phyloP scores from a whole-genome alignment of 35 echinoderm and acorn worm genomes.

The Chiridota heheva region DNA sequence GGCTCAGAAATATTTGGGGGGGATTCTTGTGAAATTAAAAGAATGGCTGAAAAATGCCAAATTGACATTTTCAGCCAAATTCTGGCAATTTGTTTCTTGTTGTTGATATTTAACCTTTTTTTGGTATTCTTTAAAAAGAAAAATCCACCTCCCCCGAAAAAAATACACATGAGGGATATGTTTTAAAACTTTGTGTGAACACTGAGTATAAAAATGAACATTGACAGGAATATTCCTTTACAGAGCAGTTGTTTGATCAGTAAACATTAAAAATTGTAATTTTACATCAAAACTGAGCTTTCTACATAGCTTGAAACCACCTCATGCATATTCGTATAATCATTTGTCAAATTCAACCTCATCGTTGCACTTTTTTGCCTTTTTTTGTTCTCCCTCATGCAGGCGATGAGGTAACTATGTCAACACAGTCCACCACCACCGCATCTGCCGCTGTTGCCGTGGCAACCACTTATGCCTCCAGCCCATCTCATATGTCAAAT shows the following conservation, averaged over 20 bases:
- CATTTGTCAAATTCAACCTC: not conserved
- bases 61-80: too few relatives aligned
- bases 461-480: too few relatives aligned
- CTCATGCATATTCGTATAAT: not conserved
- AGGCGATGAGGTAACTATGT: constrained; percentile 42
- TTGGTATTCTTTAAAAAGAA: too few relatives aligned
- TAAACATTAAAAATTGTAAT: not conserved
- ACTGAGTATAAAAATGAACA: not conserved
- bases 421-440: constrained; percentile 21
- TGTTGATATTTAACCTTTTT: too few relatives aligned
- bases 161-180: too few relatives aligned
- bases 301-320: not conserved
- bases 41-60: too few relatives aligned
- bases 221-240: not conserved
- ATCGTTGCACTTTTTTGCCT: constrained; percentile 17
- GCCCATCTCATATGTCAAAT: constrained; percentile 12
- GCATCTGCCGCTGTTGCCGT: constrained; percentile 32
- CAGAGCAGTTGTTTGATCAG: not conserved
- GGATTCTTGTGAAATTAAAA: too few relatives aligned
- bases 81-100: too few relatives aligned
- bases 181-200: too few relatives aligned
- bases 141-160: too few relatives aligned
- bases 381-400: constrained; percentile 27
- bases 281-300: not conserved
- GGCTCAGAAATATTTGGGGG: too few relatives aligned